Conservation (phyloP, 2,888 invertebrate species). For the Criorhina ranunculi region DNA sequence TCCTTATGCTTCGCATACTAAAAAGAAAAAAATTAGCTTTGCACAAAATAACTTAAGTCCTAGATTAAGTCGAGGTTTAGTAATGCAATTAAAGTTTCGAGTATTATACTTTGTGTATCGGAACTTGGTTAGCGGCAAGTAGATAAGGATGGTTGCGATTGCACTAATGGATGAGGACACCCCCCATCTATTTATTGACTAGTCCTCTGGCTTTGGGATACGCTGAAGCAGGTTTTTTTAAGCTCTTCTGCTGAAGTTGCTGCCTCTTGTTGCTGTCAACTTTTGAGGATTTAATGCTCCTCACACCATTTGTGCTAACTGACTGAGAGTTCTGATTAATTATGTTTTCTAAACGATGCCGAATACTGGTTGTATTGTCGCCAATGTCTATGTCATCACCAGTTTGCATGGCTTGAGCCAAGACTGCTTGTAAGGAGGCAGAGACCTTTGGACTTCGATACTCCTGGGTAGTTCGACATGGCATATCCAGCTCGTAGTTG, state of each 20-base stretch:
- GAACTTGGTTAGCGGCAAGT: constrained; percentile 66
- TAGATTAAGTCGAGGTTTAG: constrained; percentile 42
- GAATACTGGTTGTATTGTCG: constrained; percentile 82
- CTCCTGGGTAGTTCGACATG: constrained; percentile 84
- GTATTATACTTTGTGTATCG: constrained; percentile 41
- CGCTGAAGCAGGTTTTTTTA: constrained; percentile 84
- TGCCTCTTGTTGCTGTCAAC: constrained; percentile 82
- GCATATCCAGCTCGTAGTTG: constrained; percentile 84
- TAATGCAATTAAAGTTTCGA: constrained; percentile 38
- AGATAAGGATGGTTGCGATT: constrained; percentile 47
- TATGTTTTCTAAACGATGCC: constrained; percentile 84
- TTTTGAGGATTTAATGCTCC: constrained; percentile 81
- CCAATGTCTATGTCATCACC: constrained; percentile 84
- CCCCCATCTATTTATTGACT: constrained; percentile 82
- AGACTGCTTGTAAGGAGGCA: constrained; percentile 84
- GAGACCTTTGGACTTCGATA: constrained; percentile 84
- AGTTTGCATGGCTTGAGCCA: constrained; percentile 84
- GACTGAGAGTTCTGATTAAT: constrained; percentile 83
- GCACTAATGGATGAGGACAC: constrained; percentile 26
- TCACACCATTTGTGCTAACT: constrained; percentile 77
- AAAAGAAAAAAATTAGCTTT: constrained; percentile 28
- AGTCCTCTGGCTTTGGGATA: constrained; percentile 84
- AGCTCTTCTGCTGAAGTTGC: constrained; percentile 80
- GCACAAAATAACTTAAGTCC: constrained; percentile 39
- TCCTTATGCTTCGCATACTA: constrained; percentile 37